Percentiles rank a stretch among this genome's conserved stretches.
phyloP scores from a whole-genome alignment of 2,888 invertebrate genomes.

The Drosophila subsilvestris region DNA sequence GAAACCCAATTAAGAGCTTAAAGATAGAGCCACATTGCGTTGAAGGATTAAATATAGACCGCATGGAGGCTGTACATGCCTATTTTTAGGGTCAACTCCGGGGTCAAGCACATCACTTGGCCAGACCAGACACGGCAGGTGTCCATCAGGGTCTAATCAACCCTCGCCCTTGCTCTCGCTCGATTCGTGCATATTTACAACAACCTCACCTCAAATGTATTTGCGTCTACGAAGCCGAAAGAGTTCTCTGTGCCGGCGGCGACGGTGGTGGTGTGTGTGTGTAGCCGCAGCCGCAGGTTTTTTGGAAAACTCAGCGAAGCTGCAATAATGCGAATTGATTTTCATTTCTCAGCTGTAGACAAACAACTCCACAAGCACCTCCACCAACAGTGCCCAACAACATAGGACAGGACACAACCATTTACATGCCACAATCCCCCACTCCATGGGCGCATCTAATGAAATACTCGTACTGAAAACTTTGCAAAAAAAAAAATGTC shows the following conservation, averaged over 20 bases:
- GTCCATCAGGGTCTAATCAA: slow-evolving; percentile 31
- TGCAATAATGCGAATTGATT: slow-evolving; percentile 80
- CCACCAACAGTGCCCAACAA: not conserved
- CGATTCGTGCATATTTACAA: slow-evolving; percentile 56
- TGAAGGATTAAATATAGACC: slow-evolving; percentile 55
- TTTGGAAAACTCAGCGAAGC: slow-evolving; percentile 67
- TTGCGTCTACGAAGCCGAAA: slow-evolving; percentile 48
- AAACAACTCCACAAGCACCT: slow-evolving; percentile 10
- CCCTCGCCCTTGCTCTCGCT: slow-evolving; percentile 13
- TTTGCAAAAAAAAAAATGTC: slow-evolving; percentile 20
- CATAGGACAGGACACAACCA: slow-evolving; percentile 3
- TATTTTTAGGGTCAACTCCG: slow-evolving; percentile 39
- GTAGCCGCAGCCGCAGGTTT: slow-evolving; percentile 20
- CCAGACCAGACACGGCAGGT: slow-evolving; percentile 26
- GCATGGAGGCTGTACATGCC: slow-evolving; percentile 36
- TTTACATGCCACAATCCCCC: not conserved
- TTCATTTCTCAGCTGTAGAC: slow-evolving; percentile 52
- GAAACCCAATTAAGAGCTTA: slow-evolving; percentile 46
- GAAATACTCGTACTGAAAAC: slow-evolving; percentile 24
- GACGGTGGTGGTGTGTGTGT: slow-evolving; percentile 11
- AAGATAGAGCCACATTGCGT: slow-evolving; percentile 39
- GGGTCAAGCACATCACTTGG: slow-evolving; percentile 43
- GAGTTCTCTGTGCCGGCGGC: slow-evolving; percentile 24
- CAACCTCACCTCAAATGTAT: slow-evolving; percentile 69
- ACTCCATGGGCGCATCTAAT: slow-evolving; percentile 7